phyloP scores from a whole-genome alignment of 1,140 invertebrate species.

The Orchesella cincta region DNA sequence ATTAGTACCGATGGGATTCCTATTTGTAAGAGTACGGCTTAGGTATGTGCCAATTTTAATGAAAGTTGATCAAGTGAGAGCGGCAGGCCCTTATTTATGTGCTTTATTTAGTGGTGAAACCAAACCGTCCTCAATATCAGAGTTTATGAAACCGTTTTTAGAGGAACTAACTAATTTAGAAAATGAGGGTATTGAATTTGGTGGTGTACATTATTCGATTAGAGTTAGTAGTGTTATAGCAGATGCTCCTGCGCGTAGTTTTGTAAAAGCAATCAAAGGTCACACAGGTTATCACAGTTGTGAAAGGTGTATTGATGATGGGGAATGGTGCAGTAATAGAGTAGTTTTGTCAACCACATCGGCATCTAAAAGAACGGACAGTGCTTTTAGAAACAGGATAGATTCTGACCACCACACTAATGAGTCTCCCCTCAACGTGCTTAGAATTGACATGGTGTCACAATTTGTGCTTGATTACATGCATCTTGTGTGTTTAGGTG shows the following conservation, averaged over 20 bases:
- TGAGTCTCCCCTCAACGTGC: conserved; percentile 23
- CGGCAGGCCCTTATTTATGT: background rate
- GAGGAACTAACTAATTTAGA: conserved; percentile 9
- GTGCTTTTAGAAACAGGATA: conserved; percentile 12
- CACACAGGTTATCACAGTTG: conserved; percentile 33
- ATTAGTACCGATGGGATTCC: background rate
- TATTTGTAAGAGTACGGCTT: no score
- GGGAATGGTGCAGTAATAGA: background rate
- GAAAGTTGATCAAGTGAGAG: background rate
- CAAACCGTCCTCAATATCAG: conserved; percentile 1
- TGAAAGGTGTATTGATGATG: conserved; percentile 25
- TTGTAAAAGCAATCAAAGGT: conserved; percentile 32
- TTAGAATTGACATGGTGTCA: background rate
- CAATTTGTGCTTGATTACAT: background rate
- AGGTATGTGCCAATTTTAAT: conserved; percentile 16
- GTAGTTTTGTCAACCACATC: background rate
- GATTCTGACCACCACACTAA: conserved; percentile 34
- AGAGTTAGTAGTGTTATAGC: background rate
- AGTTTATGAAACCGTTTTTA: conserved; percentile 14
- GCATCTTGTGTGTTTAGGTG: conserved; percentile 32
- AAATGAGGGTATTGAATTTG: background rate
- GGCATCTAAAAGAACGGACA: background rate
- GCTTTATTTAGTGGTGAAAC: conserved; percentile 20
- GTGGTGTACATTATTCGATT: background rate
- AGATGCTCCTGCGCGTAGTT: conserved; percentile 30